Percentiles rank a stretch among this genome's conserved stretches.
phyloP scores from a whole-genome alignment of 1,140 invertebrate genomes.

The Periplaneta americana region DNA sequence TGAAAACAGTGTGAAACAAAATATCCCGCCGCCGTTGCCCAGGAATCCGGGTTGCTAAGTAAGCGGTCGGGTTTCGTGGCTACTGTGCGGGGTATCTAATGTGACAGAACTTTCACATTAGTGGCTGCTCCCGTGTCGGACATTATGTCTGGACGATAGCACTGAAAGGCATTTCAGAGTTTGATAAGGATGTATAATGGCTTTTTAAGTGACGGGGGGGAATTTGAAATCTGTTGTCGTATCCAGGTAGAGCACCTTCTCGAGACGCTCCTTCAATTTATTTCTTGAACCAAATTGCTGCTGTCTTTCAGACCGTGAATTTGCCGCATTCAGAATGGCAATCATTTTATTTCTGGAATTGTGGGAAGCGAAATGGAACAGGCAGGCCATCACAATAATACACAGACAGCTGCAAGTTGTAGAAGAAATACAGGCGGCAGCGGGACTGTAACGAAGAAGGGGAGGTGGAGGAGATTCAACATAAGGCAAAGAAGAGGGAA shows the following conservation, averaged over 20 bases:
- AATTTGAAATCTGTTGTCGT: slow-evolving; percentile 5
- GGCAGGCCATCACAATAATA: no score
- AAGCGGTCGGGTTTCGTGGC: no score
- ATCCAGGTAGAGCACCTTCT: background rate
- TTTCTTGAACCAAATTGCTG: background rate
- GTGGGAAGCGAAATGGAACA: background rate
- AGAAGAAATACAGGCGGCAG: no score
- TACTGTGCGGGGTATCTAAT: background rate
- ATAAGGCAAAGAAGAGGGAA: no score
- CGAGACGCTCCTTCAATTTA: background rate
- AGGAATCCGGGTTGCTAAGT: background rate
- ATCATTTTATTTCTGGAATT: background rate
- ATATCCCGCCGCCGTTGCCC: background rate
- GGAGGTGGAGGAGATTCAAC: no score
- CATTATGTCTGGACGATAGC: background rate
- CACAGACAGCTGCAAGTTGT: no score
- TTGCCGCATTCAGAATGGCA: background rate
- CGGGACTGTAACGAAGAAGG: no score
- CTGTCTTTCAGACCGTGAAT: background rate
- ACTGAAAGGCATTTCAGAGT: background rate
- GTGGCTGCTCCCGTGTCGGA: background rate
- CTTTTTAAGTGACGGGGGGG: slow-evolving; percentile 12
- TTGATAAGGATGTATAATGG: slow-evolving; percentile 8
- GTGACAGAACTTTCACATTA: background rate
- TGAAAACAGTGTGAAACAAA: background rate